Evolutionary conservation across 2,797 vertebrate species (phyloP), one percentile per base, ranked within the genome.

Genomic region (Melanotaenia parkinsoni): DNA sequence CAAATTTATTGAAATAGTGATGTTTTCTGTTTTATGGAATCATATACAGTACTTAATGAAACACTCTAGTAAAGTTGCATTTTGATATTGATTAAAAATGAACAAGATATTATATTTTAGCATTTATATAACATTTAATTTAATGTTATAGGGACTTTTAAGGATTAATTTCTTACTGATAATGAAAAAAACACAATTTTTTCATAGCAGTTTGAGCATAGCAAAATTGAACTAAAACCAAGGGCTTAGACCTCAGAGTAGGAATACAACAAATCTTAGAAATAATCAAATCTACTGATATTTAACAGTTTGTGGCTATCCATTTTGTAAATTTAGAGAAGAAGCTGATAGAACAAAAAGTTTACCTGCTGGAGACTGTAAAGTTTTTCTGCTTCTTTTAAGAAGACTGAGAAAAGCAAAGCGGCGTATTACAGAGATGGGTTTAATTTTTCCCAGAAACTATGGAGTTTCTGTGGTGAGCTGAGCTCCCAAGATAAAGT

Each of bases 401-500:
- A 5, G n/a, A 50, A 67, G 37, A 79, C 63, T n/a, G 13, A 76
- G 47, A 38, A 69, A 57, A 37, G 50, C 26, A 53, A 62, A 64
- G 43, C 28, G 26, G 30, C 63, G 62, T 62, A 57, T 70, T 67
- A 69, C 62, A 51, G 26, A 70, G 53, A 86, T 50, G 50, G 62
- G 5, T 76, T 22, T 71, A 58, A 74, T 82, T 79, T 65, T 84
- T 74, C 56, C 58, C 72, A 74, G 63, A 82, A 79, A 86, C 69
- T 40, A 68, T 76, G 62, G 57, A 30, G 67, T 73, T 58, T 75
- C 14, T 77, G 65, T 59, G 77, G 76, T 88, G 78, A 89, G 79
- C 63, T 89, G 68, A 91, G 83, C 78, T 90, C 82, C 73, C 76
- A 77, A 81, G 81, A 65, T 35, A 66, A 78, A 74, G 77, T 73